Percentiles rank a stretch among this genome's conserved stretches.
Conservation (phyloP, 2,888 invertebrate genomes). For the Thysanoteuthis rhombus region DNA sequence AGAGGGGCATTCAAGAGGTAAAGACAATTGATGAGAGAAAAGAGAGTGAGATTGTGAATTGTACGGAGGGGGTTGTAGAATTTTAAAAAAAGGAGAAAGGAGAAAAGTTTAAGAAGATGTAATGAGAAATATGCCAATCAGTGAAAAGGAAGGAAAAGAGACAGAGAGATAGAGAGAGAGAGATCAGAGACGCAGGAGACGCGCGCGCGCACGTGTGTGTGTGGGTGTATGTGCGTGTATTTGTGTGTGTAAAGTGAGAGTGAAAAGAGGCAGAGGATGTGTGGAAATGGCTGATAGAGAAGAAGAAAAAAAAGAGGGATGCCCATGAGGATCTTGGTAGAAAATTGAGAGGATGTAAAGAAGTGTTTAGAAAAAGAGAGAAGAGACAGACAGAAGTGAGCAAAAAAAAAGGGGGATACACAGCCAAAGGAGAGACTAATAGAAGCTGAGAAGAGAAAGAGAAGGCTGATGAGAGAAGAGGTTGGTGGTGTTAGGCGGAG, state of each 20-base stretch:
- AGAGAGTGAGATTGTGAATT: too few relatives aligned
- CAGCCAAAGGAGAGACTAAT: background rate
- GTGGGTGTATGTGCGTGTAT: too few relatives aligned
- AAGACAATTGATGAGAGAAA: background rate
- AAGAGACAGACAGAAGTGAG: background rate
- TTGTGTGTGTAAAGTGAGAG: background rate
- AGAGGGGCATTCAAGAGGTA: background rate
- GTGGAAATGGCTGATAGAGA: background rate
- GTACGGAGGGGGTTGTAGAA: background rate
- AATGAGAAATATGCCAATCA: background rate
- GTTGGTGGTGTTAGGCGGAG: background rate
- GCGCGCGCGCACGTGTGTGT: too few relatives aligned
- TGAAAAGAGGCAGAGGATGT: background rate
- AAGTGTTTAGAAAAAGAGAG: background rate
- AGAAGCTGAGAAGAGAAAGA: background rate
- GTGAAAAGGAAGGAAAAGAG: background rate
- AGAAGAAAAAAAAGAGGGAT: background rate
- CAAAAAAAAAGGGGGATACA: background rate
- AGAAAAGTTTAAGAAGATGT: background rate
- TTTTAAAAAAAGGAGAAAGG: background rate
- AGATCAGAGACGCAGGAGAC: background rate
- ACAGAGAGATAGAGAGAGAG: background rate
- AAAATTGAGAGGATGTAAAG: background rate
- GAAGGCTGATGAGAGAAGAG: background rate
- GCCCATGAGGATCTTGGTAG: background rate